Evolutionary conservation across 1,140 invertebrate genomes (phyloP).

Genomic region (Calliopsis andreniformis): DNA sequence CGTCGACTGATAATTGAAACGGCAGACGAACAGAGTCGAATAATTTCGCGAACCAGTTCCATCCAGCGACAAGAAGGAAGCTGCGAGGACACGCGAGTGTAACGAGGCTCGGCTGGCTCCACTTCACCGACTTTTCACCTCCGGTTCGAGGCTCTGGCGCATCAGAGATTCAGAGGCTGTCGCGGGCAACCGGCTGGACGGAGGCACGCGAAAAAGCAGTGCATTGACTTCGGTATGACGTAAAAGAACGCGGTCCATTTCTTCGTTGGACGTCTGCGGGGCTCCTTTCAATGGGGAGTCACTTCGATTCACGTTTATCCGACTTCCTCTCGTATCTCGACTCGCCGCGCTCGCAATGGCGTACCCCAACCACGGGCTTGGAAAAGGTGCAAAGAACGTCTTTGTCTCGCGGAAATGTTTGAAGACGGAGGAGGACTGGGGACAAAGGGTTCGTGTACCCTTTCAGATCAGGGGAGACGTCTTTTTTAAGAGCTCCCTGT

Average conservation of each 20-base stretch:
- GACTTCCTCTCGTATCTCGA: conserved; percentile 52
- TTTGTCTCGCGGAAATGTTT: conserved; percentile 25
- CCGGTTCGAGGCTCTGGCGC: background rate
- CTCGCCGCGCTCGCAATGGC: conserved; percentile 32
- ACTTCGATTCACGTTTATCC: conserved; percentile 63
- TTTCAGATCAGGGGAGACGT: conserved; percentile 20
- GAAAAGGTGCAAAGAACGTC: conserved; percentile 1
- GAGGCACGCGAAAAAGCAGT: conserved; percentile 52
- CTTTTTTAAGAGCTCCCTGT: background rate
- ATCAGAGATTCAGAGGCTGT: conserved; percentile 48
- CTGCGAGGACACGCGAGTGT: conserved; percentile 21
- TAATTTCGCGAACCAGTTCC: conserved; percentile 21
- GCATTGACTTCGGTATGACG: conserved; percentile 60
- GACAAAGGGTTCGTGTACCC: conserved; percentile 17
- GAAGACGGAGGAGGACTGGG: background rate
- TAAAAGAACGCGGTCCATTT: conserved; percentile 53
- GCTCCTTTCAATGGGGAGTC: conserved; percentile 60
- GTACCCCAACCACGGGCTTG: conserved; percentile 3
- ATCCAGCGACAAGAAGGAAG: conserved; percentile 6
- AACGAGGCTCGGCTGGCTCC: conserved; percentile 1
- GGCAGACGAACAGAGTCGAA: conserved; percentile 11
- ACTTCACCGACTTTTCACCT: conserved; percentile 39
- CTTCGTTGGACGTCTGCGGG: conserved; percentile 34
- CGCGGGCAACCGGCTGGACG: conserved; percentile 1
- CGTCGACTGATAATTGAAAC: conserved; percentile 16